Percentiles rank a stretch among this genome's conserved stretches.
Conservation (phyloP, 2,888 invertebrate genomes). For the Rugalucina vietnamica region DNA sequence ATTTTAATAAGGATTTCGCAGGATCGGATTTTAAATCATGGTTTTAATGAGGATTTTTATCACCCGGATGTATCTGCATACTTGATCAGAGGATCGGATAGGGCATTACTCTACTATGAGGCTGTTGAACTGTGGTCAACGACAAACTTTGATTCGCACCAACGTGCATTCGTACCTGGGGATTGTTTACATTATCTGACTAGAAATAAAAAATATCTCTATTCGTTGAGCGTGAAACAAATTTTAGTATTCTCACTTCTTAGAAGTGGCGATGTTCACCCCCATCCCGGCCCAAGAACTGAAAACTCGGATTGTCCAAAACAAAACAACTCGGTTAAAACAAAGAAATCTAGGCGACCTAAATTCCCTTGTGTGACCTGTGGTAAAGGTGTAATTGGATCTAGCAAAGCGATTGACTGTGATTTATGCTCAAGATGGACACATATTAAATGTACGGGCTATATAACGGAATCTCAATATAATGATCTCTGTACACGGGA, state of each 20-base stretch:
- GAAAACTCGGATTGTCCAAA: no score
- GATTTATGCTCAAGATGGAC: neutral
- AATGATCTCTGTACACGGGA: neutral
- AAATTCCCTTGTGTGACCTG: neutral
- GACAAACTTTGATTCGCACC: neutral
- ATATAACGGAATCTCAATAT: neutral
- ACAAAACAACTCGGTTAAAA: neutral
- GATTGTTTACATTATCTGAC: neutral
- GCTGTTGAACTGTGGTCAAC: neutral
- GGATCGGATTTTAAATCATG: neutral
- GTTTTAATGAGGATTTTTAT: neutral
- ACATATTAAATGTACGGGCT: neutral
- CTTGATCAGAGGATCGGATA: neutral
- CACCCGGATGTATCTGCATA: neutral
- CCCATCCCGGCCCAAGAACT: neutral
- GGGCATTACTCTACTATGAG: neutral
- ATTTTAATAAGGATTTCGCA: neutral
- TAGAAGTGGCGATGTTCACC: neutral
- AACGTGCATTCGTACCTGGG: neutral
- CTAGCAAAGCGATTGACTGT: neutral
- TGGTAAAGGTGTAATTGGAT: neutral
- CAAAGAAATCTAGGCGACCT: neutral
- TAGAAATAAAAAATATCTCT: neutral
- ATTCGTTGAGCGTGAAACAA: neutral
- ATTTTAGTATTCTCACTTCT: neutral